Base-by-base conservation (phyloP, 2,797 vertebrate genomes). In the Chelon auratus region DNA sequence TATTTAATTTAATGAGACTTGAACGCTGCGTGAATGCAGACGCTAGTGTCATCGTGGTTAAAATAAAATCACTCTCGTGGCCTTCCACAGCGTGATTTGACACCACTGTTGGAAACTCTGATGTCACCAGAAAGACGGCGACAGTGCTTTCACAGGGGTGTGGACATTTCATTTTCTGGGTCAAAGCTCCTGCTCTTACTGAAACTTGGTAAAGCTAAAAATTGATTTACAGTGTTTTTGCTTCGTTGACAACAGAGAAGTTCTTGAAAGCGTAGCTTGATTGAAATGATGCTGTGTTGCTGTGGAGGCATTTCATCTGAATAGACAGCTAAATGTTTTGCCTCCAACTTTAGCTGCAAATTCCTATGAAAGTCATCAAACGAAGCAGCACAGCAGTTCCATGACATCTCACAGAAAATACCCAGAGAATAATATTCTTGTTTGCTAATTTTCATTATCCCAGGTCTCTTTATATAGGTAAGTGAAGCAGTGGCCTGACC, bases 111-210 rank as follows among this genome's bases (percentile, higher is more conserved):
- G 56, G 57, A 77, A 74, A 76, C 69, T 63, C 71, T 51, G 65
- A 79, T 80, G 62, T 75, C 78, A 78, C 47, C 55, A 39, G 6
- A 42, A 67, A 82, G 52, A 76, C 51, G 61, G 22, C 12, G 24
- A 51, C 48, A 33, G 45, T 22, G 22, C 47, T 70, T 66, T 75
- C 62, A 70, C 53, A 39, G 37, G 60, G 62, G 58, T 72, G 68
- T 52, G 42, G 67, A 60, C 58, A 40, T 87, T 79, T 78, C n/a
- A 70, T 84, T 87, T 88, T 87, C 65, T 75, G 77, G 78, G 72
- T 87, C 81, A 83, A 69, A 57, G 63, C 82, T 30, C 75, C 24
- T 9, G 20, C 22, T 56, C 77, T 76, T 13, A 5, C 53, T 74
- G 72, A 75, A 62, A 68, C 40, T 64, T 69, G 33, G 22, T 52